These are phyloP conservation scores for Paguma larvata DNA, from an alignment of 2,797 vertebrate species.

Conservation along the genomic window DNA sequence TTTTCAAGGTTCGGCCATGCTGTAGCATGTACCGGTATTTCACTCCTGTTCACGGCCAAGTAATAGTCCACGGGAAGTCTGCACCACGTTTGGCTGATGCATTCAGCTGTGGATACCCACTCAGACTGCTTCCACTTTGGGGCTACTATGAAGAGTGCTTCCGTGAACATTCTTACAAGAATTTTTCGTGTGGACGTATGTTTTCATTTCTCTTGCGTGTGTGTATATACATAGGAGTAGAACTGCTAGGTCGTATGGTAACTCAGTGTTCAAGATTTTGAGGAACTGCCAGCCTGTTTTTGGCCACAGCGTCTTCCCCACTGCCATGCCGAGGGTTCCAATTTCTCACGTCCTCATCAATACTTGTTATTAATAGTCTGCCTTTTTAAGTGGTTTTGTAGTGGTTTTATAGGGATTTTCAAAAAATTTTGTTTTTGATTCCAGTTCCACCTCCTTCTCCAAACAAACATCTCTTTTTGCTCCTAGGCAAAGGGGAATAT, in stretches of 20 bases:
- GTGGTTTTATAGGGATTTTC: neutral
- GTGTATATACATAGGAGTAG: neutral
- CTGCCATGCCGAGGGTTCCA: neutral
- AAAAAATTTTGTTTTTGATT: neutral
- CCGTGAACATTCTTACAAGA: neutral
- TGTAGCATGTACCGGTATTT: rapidly evolving
- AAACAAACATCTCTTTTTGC: neutral
- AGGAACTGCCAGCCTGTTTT: neutral
- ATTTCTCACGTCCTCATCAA: neutral
- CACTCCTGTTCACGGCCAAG: neutral
- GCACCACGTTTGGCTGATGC: neutral
- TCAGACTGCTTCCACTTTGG: neutral
- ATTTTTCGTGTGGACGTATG: neutral
- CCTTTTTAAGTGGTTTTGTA: neutral
- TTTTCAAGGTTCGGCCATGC: neutral
- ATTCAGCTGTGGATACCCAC: neutral
- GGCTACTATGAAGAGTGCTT: neutral
- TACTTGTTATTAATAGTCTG: neutral
- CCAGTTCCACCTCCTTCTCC: neutral
- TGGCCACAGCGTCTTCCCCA: neutral
- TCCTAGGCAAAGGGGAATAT: neutral
- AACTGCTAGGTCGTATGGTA: neutral
- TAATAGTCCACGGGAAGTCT: neutral
- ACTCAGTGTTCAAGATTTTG: neutral
- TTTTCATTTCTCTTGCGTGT: neutral